A percentile compares a stretch with the other conserved stretches of the same genome.
These are phyloP conservation scores for Malurus cyaneus DNA, from an alignment of 2,113 vertebrate genomes.

Conservation along the genomic window DNA sequence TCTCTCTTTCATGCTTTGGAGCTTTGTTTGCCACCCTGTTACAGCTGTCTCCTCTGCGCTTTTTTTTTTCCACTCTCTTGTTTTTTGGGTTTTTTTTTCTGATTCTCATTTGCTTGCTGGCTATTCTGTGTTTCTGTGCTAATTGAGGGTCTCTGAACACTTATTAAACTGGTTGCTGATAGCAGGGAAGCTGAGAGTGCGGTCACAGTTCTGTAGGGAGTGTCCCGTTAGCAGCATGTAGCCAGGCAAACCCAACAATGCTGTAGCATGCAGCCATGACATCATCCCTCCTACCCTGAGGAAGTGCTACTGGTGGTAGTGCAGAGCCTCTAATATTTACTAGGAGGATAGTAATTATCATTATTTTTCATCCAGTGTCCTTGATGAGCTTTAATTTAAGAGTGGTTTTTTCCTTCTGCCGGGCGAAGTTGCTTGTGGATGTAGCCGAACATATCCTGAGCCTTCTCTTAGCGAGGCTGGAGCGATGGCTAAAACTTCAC, in stretches of 20 bases:
- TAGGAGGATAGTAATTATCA: neutral
- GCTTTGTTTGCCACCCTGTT: constrained; percentile 59
- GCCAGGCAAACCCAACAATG: constrained; percentile 55
- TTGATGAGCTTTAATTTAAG: neutral
- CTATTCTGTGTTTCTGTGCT: constrained; percentile 42
- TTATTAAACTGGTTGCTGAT: constrained; percentile 69
- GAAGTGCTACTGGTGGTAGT: constrained; percentile 61
- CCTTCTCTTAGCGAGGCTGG: neutral
- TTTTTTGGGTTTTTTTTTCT: neutral
- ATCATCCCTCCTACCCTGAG: constrained; percentile 68
- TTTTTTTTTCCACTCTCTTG: neutral
- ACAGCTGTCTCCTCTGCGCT: constrained; percentile 11
- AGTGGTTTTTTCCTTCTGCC: neutral
- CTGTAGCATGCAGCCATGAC: constrained; percentile 54
- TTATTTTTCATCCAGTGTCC: neutral
- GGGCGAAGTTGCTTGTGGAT: neutral
- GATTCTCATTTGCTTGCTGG: neutral
- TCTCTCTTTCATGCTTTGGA: constrained; percentile 62
- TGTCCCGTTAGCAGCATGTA: constrained; percentile 58
- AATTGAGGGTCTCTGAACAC: constrained; percentile 56
- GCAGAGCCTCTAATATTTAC: constrained; percentile 41
- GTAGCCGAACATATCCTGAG: neutral
- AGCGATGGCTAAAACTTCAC: neutral
- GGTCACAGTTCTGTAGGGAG: constrained; percentile 66
- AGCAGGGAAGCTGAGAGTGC: constrained; percentile 38